Percentiles rank a stretch among this genome's conserved stretches.
These are phyloP conservation scores for Caranx melampygus DNA, from an alignment of 2,113 vertebrate species.

Conservation along the genomic window DNA sequence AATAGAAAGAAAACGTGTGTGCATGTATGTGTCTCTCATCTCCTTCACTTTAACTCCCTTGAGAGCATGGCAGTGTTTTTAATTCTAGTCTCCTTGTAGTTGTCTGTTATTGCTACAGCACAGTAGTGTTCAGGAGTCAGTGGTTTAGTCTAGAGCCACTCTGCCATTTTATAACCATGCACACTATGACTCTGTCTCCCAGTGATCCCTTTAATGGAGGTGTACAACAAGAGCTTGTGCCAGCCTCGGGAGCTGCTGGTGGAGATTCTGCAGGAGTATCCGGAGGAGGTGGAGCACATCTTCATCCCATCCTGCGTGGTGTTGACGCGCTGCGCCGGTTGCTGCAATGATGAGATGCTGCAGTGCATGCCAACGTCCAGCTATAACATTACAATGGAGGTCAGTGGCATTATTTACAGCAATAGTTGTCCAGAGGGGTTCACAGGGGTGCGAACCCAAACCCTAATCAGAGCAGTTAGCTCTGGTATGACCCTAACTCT, in stretches of 20 bases:
- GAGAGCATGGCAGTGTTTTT: constrained; percentile 3
- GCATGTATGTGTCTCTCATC: not conserved
- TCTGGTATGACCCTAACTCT: too few relatives aligned
- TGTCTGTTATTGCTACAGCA: constrained; percentile 28
- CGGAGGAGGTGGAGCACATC: constrained; percentile 95
- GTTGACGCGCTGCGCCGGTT: constrained; percentile 93
- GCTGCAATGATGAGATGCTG: constrained; percentile 93
- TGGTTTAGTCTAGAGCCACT: not conserved
- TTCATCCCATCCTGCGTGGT: constrained; percentile 98
- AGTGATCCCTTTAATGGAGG: constrained; percentile 95
- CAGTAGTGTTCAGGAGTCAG: not conserved
- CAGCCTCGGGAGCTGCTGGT: constrained; percentile 94
- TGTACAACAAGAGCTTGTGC: constrained; percentile 94
- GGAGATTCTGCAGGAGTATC: constrained; percentile 97
- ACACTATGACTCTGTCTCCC: constrained; percentile 2
- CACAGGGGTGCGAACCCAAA: not conserved
- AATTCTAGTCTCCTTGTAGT: constrained; percentile 20
- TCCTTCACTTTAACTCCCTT: not conserved
- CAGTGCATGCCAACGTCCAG: constrained; percentile 91
- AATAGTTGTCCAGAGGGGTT: not conserved
- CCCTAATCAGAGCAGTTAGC: too few relatives aligned
- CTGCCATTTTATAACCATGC: constrained; percentile 45
- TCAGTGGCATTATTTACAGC: constrained; percentile 55
- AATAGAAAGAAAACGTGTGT: constrained; percentile 9
- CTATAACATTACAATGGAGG: constrained; percentile 96